Conservation (phyloP, 2,888 invertebrate species). For the Diachrysia chrysitis region DNA sequence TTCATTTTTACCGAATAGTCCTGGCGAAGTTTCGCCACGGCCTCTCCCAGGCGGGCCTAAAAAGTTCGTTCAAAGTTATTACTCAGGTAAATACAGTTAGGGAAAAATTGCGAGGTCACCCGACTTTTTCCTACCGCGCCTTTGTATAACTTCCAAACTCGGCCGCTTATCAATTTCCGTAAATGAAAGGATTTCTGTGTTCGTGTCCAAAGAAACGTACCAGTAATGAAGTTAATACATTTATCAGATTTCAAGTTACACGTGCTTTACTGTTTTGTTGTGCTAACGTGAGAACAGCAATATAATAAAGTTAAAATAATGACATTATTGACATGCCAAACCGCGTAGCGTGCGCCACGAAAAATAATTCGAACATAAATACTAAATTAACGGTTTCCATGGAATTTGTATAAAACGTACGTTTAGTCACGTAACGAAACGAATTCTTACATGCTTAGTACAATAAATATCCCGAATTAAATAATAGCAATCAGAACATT, state of each 20-base stretch:
- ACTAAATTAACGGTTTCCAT: constrained; percentile 63
- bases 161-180: constrained; percentile 76
- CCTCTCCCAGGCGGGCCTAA: constrained; percentile 61
- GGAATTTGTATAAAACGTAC: constrained; percentile 63
- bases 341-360: constrained; percentile 72
- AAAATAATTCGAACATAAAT: constrained; percentile 65
- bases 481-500: constrained; percentile 19
- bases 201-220: constrained; percentile 67
- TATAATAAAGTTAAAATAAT: constrained; percentile 63
- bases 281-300: constrained; percentile 72
- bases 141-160: constrained; percentile 71
- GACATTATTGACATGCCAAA: constrained; percentile 69
- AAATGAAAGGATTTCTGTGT: constrained; percentile 72
- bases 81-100: constrained; percentile 79
- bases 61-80: constrained; percentile 74
- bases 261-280: constrained; percentile 50
- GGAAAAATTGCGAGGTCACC: constrained; percentile 67
- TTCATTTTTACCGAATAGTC: constrained; percentile 75
- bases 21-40: constrained; percentile 62
- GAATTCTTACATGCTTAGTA: constrained; percentile 40
- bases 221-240: constrained; percentile 65
- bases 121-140: constrained; percentile 58
- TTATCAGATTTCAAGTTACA: constrained; percentile 63
- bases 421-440: constrained; percentile 58
- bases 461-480: constrained; percentile 32